Evolutionary conservation across 2,888 invertebrate genomes (phyloP), one percentile per base, ranked within the genome.

Genomic region (Laothoe populi): DNA sequence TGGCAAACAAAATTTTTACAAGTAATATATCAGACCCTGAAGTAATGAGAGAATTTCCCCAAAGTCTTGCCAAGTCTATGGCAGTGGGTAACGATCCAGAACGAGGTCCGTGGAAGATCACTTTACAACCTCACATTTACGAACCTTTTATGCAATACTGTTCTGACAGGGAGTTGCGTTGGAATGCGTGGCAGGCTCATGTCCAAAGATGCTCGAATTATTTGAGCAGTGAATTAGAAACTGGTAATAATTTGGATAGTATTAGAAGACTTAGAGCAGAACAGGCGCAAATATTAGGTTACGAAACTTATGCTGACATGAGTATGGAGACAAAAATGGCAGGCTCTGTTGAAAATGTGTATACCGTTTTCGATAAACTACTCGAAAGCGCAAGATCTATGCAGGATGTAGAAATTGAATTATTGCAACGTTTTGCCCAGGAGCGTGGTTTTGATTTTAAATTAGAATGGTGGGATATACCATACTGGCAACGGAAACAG

Each of bases 281-380:
- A 44, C 95, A 97, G 76, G 98, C 98, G 0, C 92, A 95, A 68
- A 74, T 95, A 13, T 87, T 98, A 10, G 98, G 98, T 0, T 99
- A 95, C 82, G 93, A 96, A 66, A 95, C 94, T 61, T 98, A 93
- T 85, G 96, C 95, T 0, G 96, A 98, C 44, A 95, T 98, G 96
- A 97, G 97, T 42, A 97, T 99, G 97, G 96, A 97, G 88, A 98
- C 98, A 0, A 98, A 98, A 94, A 94, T 99, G 98, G 97, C 98
- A 7, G 96, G 96, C 8, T 95, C 93, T 68, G 87, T 97, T 13
- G 95, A 96, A 60, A 96, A 96, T 82, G 95, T 98, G 0, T 92
- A 95, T 68, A 93, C 94, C 64, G 94, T 96, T 65, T 91, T 99
- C 26, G 93, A 95, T 60, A 94, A 90, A 67, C 92, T 97, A 40